Base-by-base conservation (phyloP, 2,797 vertebrate species). In the Tragelaphus eurycerus region DNA sequence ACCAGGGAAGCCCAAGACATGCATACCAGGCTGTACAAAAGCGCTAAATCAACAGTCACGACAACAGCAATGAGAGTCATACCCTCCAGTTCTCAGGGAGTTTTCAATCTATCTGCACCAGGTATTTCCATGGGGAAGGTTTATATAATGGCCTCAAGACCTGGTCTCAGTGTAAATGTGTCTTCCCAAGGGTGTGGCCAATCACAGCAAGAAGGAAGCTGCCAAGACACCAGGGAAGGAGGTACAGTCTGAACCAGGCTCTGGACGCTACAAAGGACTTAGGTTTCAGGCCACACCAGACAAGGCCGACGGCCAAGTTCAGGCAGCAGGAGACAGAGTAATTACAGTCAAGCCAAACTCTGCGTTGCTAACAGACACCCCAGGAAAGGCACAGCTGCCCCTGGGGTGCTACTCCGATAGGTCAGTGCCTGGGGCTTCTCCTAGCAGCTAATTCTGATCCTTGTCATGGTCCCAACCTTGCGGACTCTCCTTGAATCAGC, bases 321-420 rank as follows among this genome's bases (percentile, higher is more conserved):
- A 92, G 25, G 4, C 13, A 29, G 38, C 12, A 71, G 34, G 46
- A 71, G n/a, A 46, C 21, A 34, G 55, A 12, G 82, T 23, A 3
- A 54, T 50, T 16, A 52, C 0, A 0, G 59, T 48, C 1, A 5
- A 43, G 76, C 38, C 31, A 11, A n/a, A 43, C 31, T 29, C 34
- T 15, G 46, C 2, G 3, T 31, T 43, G 46, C 62, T 78, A 46
- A 50, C 31, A 81, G 21, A 54, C 1, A 0, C 34, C 74, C 34
- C 9, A 34, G 34, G n/a, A 88, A 71, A 87, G 46, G 34, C 34
- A 21, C 16, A 10, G 15, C 29, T 59, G 23, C 14, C 13, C 10
- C 89, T 17, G 48, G 34, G 57, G 31, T 5, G 1, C 4, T 29
- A 59, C 16, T 43, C n/a, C 11, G 21, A n/a, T 6, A 38, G 21